Percentiles rank a stretch among this genome's conserved stretches.
These are phyloP conservation scores for Fabriciana adippe DNA, from an alignment of 2,888 invertebrate species.

Conservation along the genomic window DNA sequence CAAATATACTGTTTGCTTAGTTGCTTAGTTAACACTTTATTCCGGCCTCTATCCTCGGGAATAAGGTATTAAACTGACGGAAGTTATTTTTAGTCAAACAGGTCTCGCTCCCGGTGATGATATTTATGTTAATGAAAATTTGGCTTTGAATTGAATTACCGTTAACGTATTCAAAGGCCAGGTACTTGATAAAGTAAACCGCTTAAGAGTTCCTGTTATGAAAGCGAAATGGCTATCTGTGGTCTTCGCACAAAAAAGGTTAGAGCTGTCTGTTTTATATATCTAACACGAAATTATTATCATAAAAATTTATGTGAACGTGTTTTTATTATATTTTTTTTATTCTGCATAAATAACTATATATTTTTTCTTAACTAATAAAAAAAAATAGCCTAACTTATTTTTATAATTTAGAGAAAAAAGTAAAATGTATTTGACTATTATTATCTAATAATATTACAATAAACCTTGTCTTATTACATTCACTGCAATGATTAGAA, in stretches of 20 bases:
- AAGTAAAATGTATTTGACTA: no score
- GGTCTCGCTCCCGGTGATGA: constrained; percentile 6
- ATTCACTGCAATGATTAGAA: no score
- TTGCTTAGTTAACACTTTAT: constrained; percentile 21
- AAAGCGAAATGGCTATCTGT: constrained; percentile 22
- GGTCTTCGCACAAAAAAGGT: constrained; percentile 8
- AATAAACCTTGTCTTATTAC: no score
- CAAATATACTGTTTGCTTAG: constrained; percentile 24
- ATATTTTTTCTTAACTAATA: no score
- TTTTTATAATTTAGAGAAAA: no score
- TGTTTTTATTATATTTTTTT: no score
- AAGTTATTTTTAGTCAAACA: constrained; percentile 19
- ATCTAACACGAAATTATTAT: not conserved
- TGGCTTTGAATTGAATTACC: constrained; percentile 36
- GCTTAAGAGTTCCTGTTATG: constrained; percentile 27
- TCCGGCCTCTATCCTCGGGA: constrained; percentile 22
- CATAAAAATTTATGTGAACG: no score
- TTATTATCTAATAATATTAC: no score
- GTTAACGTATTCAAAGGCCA: constrained; percentile 35
- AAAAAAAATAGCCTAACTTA: no score
- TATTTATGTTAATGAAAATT: constrained; percentile 33
- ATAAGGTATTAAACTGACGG: constrained; percentile 9
- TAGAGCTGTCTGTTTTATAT: not conserved
- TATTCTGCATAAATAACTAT: no score
- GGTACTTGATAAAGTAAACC: constrained; percentile 28